Evolutionary conservation across 2,797 vertebrate species (phyloP).

Genomic region (Brachyalestes nurse): DNA sequence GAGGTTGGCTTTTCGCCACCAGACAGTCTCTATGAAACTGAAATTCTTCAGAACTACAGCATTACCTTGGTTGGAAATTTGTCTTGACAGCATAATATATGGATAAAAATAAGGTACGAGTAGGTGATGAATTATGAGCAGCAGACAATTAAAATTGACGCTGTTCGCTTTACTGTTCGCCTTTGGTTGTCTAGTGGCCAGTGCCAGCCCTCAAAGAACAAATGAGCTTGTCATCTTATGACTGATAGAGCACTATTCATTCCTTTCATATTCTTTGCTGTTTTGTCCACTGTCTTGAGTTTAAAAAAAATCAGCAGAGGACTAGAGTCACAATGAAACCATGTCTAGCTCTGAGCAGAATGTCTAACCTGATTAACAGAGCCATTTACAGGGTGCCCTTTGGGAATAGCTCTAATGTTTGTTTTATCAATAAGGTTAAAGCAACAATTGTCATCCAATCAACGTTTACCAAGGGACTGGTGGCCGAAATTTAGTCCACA

Average conservation of each 20-base stretch:
- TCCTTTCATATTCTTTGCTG: constrained; percentile 10
- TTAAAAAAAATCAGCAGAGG: constrained; percentile 5
- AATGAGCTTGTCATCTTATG: constrained; percentile 11
- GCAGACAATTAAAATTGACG: not conserved
- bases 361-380: constrained; percentile 49
- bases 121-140: constrained; percentile 5
- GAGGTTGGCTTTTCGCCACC: not conserved
- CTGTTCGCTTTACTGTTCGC: constrained; percentile 7
- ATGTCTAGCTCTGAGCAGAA: constrained; percentile 36
- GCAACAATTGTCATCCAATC: constrained; percentile 36
- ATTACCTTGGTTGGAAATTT: constrained; percentile 4
- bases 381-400: constrained; percentile 37
- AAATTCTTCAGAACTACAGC: constrained; percentile 20
- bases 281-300: constrained; percentile 19
- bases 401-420: constrained; percentile 45
- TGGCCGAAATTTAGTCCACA: constrained; percentile 33
- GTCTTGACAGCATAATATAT: constrained; percentile 17
- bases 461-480: constrained; percentile 27
- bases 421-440: constrained; percentile 53
- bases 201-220: not conserved
- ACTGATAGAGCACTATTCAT: not conserved
- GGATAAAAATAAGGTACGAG: constrained; percentile 14
- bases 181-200: not conserved
- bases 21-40: not conserved
- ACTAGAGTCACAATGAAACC: constrained; percentile 35